Evolutionary conservation across 2,797 vertebrate genomes (phyloP).

Genomic region (Sebastes oblongus): DNA sequence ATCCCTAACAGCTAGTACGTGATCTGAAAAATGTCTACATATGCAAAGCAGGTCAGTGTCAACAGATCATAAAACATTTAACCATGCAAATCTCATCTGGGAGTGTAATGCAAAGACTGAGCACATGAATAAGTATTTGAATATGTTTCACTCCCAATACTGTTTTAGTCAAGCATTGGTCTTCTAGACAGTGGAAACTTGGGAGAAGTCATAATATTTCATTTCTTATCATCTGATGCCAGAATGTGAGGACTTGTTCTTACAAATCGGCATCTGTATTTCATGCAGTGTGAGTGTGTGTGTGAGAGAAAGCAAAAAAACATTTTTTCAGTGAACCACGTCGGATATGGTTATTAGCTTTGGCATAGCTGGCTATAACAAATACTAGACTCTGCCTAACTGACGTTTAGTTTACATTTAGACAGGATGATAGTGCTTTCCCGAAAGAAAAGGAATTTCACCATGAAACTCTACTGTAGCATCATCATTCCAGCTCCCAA

Average conservation of each 20-base stretch:
- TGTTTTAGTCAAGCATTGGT: neutral
- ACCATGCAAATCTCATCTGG: conserved; percentile 21
- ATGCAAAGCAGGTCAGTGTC: conserved; percentile 9
- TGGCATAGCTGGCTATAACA: conserved; percentile 5
- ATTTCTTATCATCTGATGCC: conserved; percentile 9
- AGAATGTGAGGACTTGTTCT: neutral
- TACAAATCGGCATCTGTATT: neutral
- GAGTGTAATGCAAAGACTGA: neutral
- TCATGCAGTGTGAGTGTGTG: neutral
- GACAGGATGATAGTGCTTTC: neutral
- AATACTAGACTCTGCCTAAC: conserved; percentile 1
- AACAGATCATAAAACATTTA: neutral
- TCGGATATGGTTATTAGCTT: conserved; percentile 35
- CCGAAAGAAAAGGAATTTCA: neutral
- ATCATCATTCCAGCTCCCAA: neutral
- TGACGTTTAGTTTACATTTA: conserved; percentile 8
- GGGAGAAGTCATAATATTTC: neutral
- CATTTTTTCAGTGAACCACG: conserved; percentile 23
- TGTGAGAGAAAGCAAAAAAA: neutral
- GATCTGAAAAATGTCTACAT: conserved; percentile 2
- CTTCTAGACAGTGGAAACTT: neutral
- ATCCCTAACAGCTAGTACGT: no score
- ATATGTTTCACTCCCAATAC: neutral
- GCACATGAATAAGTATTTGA: conserved; percentile 8
- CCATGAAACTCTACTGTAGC: neutral